Evolutionary conservation across 2,888 invertebrate genomes (phyloP).

Genomic region (Lagria hirta): DNA sequence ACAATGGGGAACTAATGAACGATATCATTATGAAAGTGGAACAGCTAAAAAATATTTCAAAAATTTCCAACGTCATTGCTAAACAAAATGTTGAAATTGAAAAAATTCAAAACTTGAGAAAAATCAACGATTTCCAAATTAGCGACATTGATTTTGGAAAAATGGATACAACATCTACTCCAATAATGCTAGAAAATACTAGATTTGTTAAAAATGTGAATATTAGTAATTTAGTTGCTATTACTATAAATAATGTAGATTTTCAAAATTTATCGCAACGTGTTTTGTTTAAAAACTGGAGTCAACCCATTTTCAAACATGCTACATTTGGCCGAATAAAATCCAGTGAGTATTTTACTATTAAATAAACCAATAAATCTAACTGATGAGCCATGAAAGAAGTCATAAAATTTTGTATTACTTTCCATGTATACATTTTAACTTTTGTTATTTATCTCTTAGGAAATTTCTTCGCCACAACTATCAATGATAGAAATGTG

Average conservation of each 20-base stretch:
- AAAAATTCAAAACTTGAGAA: slow-evolving; percentile 31
- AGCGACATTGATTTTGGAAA: slow-evolving; percentile 38
- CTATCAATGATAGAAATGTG: slow-evolving; percentile 39
- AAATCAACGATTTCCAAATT: slow-evolving; percentile 37
- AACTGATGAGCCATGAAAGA: too few species aligned
- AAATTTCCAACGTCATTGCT: slow-evolving; percentile 36
- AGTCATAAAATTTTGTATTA: not conserved
- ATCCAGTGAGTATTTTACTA: slow-evolving; percentile 39
- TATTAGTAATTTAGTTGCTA: slow-evolving; percentile 37
- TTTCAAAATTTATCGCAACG: slow-evolving; percentile 36
- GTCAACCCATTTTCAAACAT: slow-evolving; percentile 40
- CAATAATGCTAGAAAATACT: not conserved
- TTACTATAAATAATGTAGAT: slow-evolving; percentile 41
- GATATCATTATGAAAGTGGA: slow-evolving; percentile 36
- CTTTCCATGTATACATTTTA: slow-evolving; percentile 8
- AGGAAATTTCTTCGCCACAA: slow-evolving; percentile 35
- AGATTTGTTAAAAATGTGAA: slow-evolving; percentile 2
- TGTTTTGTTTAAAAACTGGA: slow-evolving; percentile 38
- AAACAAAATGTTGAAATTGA: slow-evolving; percentile 36
- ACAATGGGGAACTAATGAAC: slow-evolving; percentile 38
- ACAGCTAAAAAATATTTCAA: slow-evolving; percentile 29
- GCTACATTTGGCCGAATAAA: slow-evolving; percentile 42
- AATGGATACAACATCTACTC: not conserved
- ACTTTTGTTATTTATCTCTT: slow-evolving; percentile 13
- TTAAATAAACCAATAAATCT: slow-evolving; percentile 2